Evolutionary conservation across 2,113 vertebrate genomes (phyloP), one percentile per base, ranked within the genome.

Genomic region (Microcebus lehilahytsara): DNA sequence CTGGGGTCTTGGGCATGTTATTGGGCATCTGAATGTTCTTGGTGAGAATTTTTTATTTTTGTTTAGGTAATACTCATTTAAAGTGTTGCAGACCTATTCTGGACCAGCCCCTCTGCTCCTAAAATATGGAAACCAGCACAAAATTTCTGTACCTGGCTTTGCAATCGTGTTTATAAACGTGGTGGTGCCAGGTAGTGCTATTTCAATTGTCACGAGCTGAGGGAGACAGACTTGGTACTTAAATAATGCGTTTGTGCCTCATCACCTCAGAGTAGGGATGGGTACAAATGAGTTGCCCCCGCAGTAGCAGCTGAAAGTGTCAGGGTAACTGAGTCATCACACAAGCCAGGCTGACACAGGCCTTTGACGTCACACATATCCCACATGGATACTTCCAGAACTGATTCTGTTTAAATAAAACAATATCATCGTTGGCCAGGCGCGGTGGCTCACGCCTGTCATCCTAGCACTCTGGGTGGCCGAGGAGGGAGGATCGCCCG

Each of bases 351-450:
- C 5, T 34, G 51, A 92, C 16, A 92, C 2, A 87, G 23, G 53
- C 27, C 11, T 51, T 49, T 58, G 37, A 69, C 42, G 64, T 37
- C 85, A 74, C 12, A 66, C 37, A 67, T 9, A 46, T 93, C 46
- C 32, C 51, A 92, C 37, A 79, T 0, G 53, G 51, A 49, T 49
- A 95, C 49, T 92, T 93, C 42, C 71, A 90, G 42, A 89, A 37
- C 85, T 75, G 34, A 40, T 80, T 84, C 37, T 93, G 22, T 66
- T 97, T 90, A 93, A 83, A 85, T 11, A 85, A 96, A 87, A 84
- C 62, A 97, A 60, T 25, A 51, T 51, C 12, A 46, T 46, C 46
- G 1, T 46, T 46, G 46, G 49, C 2, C 11, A 13, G 46, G 46
- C 0, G 1, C 46, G 1, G 46, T 1, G 46, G 46, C 46, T 46